phyloP scores from a whole-genome alignment of 2,113 vertebrate genomes.

The Malurus alboscapulatus region DNA sequence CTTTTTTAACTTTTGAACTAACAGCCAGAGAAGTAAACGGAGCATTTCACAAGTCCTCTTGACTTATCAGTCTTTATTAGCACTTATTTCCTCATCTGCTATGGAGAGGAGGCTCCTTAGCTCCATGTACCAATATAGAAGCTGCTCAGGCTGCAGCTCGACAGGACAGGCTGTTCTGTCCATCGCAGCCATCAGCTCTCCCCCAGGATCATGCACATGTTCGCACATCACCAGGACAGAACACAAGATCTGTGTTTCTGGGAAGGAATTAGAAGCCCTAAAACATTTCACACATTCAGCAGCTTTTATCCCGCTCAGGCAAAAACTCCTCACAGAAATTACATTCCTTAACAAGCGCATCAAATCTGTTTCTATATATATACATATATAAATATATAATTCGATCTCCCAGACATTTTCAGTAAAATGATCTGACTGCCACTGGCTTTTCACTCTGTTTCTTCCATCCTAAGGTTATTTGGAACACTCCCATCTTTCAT shows the following conservation, averaged over 20 bases:
- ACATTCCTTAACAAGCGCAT: neutral
- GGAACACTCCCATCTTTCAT: neutral
- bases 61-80: neutral
- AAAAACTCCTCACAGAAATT: conserved; percentile 4
- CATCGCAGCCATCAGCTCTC: neutral
- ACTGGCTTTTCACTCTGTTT: conserved; percentile 19
- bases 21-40: neutral
- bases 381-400: neutral
- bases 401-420: neutral
- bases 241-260: neutral
- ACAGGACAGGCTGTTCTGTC: conserved; percentile 26
- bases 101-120: neutral
- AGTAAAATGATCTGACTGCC: conserved; percentile 11
- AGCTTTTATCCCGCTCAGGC: neutral
- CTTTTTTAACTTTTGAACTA: neutral
- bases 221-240: neutral
- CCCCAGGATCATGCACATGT: neutral
- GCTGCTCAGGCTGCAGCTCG: neutral
- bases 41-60: neutral
- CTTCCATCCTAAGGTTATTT: neutral
- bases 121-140: neutral
- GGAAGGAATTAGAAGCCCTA: neutral
- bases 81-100: neutral
- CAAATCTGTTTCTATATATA: conserved; percentile 13
- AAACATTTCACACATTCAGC: neutral